Evolutionary conservation across 2,113 vertebrate genomes (phyloP).

Genomic region (Phocoena sinus): DNA sequence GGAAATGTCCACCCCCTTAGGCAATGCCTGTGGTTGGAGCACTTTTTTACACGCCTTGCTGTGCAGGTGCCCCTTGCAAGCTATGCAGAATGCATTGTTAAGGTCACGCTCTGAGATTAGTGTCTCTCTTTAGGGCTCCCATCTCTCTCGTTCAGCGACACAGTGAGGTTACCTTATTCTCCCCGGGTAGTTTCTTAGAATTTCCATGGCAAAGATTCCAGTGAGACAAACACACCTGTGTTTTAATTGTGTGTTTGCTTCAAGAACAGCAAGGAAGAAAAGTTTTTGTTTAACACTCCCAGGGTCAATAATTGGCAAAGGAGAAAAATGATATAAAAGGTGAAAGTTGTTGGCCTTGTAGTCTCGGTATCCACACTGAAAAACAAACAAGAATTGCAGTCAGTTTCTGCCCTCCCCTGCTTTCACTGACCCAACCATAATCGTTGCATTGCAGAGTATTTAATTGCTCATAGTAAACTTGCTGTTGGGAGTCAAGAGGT

Average conservation of each 20-base stretch:
- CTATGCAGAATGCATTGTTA: background rate
- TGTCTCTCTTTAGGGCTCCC: background rate
- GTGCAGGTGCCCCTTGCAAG: background rate
- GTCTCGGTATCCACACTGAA: constrained; percentile 60
- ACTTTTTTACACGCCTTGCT: background rate
- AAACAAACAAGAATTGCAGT: constrained; percentile 42
- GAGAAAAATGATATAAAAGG: constrained; percentile 63
- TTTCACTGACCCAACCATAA: background rate
- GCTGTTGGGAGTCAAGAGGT: background rate
- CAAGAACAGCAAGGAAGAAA: constrained; percentile 59
- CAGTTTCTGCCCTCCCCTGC: background rate
- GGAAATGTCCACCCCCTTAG: background rate
- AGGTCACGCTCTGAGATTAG: background rate
- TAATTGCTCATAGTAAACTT: constrained; percentile 24
- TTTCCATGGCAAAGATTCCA: constrained; percentile 38
- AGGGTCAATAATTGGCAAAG: constrained; percentile 65
- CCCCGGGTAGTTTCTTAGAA: background rate
- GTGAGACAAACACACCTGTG: constrained; percentile 61
- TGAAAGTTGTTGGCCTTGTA: constrained; percentile 48
- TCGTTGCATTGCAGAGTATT: background rate
- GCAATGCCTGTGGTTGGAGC: background rate
- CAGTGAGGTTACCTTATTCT: background rate
- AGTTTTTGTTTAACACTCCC: constrained; percentile 63
- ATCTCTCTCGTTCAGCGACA: background rate
- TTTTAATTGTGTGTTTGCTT: constrained; percentile 66